Conservation (phyloP, 1,140 invertebrate genomes). For the Papilio polytes region DNA sequence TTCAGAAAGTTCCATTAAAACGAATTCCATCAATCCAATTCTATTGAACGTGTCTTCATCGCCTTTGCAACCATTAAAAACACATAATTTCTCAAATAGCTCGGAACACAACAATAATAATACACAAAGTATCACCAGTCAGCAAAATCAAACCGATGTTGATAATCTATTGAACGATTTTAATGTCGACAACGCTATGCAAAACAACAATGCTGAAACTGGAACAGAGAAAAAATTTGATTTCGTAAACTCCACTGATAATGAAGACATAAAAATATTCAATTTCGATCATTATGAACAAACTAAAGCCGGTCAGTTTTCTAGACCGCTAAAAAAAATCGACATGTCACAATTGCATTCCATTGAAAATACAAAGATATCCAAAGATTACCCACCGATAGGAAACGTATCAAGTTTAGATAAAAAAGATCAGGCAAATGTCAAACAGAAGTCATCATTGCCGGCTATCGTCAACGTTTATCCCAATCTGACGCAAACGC, state of each 20-base stretch:
- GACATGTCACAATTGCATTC: constrained; percentile 77
- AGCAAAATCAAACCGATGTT: constrained; percentile 65
- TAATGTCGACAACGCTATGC: constrained; percentile 53
- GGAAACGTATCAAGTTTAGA: constrained; percentile 52
- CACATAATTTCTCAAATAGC: constrained; percentile 72
- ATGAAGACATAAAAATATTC: constrained; percentile 80
- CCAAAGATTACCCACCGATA: constrained; percentile 72
- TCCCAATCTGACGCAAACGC: constrained; percentile 77
- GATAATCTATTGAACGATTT: constrained; percentile 74
- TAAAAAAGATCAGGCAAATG: constrained; percentile 54
- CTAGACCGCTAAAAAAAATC: constrained; percentile 73
- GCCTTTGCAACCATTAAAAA: constrained; percentile 74
- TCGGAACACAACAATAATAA: constrained; percentile 71
- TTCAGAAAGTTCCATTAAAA: constrained; percentile 55
- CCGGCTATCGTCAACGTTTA: constrained; percentile 77
- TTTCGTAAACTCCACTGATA: constrained; percentile 58
- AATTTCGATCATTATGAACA: constrained; percentile 83
- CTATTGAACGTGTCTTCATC: constrained; percentile 76
- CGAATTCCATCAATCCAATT: constrained; percentile 69
- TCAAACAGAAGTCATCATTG: constrained; percentile 51
- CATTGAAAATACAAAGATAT: constrained; percentile 78
- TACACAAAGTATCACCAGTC: constrained; percentile 65
- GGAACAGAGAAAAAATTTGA: constrained; percentile 54
- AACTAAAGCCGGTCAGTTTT: constrained; percentile 68
- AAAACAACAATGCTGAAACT: constrained; percentile 54